Percentiles rank a stretch among this genome's conserved stretches.
phyloP scores from a whole-genome alignment of 2,797 vertebrate genomes.

The Pseudocheirus occidentalis region DNA sequence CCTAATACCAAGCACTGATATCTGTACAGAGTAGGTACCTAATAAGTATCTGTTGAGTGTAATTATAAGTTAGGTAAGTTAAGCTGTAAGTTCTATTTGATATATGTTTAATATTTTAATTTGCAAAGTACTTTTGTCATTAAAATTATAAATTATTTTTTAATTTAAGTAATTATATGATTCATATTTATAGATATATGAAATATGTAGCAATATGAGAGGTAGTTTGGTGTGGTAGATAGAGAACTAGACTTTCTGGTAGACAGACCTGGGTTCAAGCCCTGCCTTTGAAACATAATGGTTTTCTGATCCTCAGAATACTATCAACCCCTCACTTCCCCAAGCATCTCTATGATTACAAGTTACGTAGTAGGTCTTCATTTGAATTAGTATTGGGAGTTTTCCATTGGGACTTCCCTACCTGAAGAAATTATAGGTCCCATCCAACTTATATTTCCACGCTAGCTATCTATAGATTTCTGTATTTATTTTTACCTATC shows the following conservation, averaged over 20 bases:
- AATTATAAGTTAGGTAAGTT: not conserved
- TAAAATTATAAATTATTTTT: not conserved
- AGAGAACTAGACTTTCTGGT: not conserved
- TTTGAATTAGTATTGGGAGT: not conserved
- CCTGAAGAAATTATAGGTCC: not conserved
- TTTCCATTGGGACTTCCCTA: not conserved
- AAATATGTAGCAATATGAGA: not conserved
- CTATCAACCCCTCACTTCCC: fast-evolving
- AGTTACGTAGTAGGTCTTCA: not conserved
- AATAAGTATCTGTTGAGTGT: not conserved
- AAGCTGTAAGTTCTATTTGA: not conserved
- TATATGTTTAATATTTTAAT: not conserved
- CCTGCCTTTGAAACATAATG: not conserved
- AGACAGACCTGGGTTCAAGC: not conserved
- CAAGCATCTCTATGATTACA: not conserved
- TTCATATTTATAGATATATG: not conserved
- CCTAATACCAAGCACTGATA: not conserved
- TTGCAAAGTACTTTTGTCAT: not conserved
- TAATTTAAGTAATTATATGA: not conserved
- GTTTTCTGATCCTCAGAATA: not conserved
- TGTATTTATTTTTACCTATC: not conserved
- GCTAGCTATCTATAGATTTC: not conserved
- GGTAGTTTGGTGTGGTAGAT: not conserved
- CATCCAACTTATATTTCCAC: not conserved
- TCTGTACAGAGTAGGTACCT: not conserved